phyloP scores from a whole-genome alignment of 1,140 invertebrate genomes.

The Wiebesia pumilae region DNA sequence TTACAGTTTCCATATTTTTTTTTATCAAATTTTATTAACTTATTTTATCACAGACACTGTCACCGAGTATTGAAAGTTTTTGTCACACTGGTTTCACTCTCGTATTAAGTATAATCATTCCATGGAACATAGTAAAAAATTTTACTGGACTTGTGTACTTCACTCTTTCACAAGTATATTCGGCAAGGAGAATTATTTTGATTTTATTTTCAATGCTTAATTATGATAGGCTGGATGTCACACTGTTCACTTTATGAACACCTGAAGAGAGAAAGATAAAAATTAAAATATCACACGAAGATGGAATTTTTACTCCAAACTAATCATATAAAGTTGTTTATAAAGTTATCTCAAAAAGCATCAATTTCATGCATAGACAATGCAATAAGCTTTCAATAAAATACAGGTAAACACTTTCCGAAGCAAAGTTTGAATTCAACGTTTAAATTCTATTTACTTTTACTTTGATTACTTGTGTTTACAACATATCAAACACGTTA shows the following conservation, averaged over 20 bases:
- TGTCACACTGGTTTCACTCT: constrained; percentile 59
- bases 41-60: constrained; percentile 46
- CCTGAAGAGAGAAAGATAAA: constrained; percentile 39
- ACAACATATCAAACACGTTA: no score
- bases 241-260: constrained; percentile 25
- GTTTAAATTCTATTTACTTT: no score
- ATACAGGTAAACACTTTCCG: neutral
- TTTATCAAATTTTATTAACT: constrained; percentile 26
- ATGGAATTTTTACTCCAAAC: constrained; percentile 29
- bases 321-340: constrained; percentile 6
- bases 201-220: constrained; percentile 20
- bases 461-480: no score
- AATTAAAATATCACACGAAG: constrained; percentile 6
- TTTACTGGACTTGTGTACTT: constrained; percentile 17
- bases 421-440: neutral
- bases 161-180: constrained; percentile 19
- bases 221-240: constrained; percentile 22
- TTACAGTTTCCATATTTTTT: constrained; percentile 15
- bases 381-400: neutral
- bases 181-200: neutral
- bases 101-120: constrained; percentile 49
- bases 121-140: constrained; percentile 24
- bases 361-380: neutral
- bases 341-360: constrained; percentile 2
- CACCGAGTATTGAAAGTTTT: constrained; percentile 43